Evolutionary conservation across 2,797 vertebrate species (phyloP).

Genomic region (Rhinatrema bivittatum): DNA sequence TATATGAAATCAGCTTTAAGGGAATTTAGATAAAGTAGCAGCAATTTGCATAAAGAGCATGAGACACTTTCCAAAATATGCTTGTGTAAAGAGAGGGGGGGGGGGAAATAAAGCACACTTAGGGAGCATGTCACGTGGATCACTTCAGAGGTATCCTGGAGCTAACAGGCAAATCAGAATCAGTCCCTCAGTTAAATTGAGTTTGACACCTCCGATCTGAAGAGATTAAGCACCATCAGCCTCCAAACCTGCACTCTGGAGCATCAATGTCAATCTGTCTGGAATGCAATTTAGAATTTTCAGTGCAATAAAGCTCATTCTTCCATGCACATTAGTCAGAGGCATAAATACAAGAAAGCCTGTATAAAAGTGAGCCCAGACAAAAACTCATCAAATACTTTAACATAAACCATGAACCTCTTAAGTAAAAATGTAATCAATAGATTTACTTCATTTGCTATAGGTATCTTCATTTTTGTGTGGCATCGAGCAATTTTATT

Average conservation of each 20-base stretch:
- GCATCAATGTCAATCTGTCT: conserved; percentile 35
- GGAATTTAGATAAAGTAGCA: too few relatives aligned
- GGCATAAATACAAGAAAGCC: conserved; percentile 32
- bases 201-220: conserved; percentile 41
- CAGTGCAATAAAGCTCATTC: conserved; percentile 23
- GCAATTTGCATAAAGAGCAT: too few relatives aligned
- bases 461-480: too few relatives aligned
- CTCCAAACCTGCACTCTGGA: conserved; percentile 26
- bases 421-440: not conserved
- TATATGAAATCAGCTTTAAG: too few relatives aligned
- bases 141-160: conserved; percentile 12
- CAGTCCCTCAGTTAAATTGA: conserved; percentile 33
- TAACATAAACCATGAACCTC: conserved; percentile 7
- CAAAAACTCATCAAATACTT: conserved; percentile 19
- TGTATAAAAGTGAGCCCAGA: conserved; percentile 18
- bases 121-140: conserved; percentile 10
- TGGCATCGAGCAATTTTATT: not conserved
- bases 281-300: conserved; percentile 34
- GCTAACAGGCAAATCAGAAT: conserved; percentile 32
- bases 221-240: conserved; percentile 42
- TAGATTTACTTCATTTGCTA: not conserved
- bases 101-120: conserved; percentile 6
- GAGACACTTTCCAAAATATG: too few relatives aligned
- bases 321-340: conserved; percentile 28
- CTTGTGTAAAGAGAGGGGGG: not conserved